These are phyloP conservation scores for Parapsyche elsis DNA, from an alignment of 1,140 invertebrate species.

Conservation along the genomic window DNA sequence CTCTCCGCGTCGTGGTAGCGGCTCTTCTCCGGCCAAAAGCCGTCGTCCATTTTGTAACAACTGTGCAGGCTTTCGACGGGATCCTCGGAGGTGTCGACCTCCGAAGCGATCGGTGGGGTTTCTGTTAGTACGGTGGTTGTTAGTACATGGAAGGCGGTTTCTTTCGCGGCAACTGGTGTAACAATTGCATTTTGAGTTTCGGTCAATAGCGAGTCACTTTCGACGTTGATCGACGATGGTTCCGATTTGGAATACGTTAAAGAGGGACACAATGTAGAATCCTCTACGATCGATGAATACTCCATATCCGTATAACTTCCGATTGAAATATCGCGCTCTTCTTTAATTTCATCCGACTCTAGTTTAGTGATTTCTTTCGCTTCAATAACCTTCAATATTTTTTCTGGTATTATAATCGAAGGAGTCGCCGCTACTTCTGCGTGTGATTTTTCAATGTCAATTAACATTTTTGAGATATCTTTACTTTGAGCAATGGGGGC, in stretches of 20 bases:
- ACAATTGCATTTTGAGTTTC: conserved; percentile 49
- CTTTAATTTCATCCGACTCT: background rate
- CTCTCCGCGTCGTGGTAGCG: conserved; percentile 74
- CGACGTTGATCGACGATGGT: conserved; percentile 52
- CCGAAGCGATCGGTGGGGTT: background rate
- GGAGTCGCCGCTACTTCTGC: background rate
- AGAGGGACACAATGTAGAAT: background rate
- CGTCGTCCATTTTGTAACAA: conserved; percentile 66
- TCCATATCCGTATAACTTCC: background rate
- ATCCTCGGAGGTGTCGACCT: background rate
- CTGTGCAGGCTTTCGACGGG: background rate
- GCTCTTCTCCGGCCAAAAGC: conserved; percentile 72
- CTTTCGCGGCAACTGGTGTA: conserved; percentile 44
- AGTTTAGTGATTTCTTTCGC: background rate
- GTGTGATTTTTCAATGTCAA: background rate
- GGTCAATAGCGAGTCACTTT: conserved; percentile 30
- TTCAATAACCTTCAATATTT: conserved; percentile 1
- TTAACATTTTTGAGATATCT: background rate
- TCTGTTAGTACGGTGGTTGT: conserved; percentile 10
- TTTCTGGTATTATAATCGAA: background rate
- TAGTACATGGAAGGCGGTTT: conserved; percentile 34
- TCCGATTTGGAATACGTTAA: conserved; percentile 53
- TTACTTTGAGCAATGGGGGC: background rate
- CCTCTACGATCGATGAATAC: background rate
- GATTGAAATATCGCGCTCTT: background rate